Base-by-base conservation (phyloP, 2,797 vertebrate genomes). In the Chaetophractus vellerosus region DNA sequence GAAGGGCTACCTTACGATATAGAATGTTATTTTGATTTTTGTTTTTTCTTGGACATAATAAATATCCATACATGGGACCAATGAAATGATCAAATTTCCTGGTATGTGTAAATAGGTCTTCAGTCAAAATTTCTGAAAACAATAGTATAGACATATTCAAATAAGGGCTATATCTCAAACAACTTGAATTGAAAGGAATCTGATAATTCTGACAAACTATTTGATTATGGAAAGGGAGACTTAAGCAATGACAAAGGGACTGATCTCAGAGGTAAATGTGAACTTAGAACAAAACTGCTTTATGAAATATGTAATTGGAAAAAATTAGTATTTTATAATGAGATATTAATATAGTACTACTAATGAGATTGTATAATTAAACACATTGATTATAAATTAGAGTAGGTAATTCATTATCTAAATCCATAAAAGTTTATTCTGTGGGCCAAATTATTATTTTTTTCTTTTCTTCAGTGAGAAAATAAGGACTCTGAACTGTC, bases 121-220 rank as follows among this genome's bases (percentile, higher is more conserved):
- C 26, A n/a, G 7, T 81, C 18, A 48, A 94, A 96, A 41, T 10
- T 6, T 88, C 19, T 45, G 41, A 86, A 83, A 86, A 93, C 1
- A 50, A 24, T 28, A 83, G 24, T 33, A 64, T 2, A 87, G 28
- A 59, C 12, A 84, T 38, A 76, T 33, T 36, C 18, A 66, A 52
- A 84, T 50, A 76, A 19, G 31, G 28, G 15, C 26, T 64, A 0
- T 66, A 31, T 61, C 55, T 66, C 66, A 93, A 36, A 68, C 10
- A 38, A 48, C 16, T 28, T 57, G 24, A 2, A n/a, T 84, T 16
- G n/a, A 57, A 81, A 85, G 61, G 12, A 59, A 68, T 45, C 57
- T 2, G 15, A 14, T 24, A 33, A 92, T 45, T 16, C 66, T 12
- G 33, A 48, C 78, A 93, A 61, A 57, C 5, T 57, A n/a, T 12